These are phyloP conservation scores for Oryzias melastigma DNA, from an alignment of 2,113 vertebrate species.

Conservation along the genomic window DNA sequence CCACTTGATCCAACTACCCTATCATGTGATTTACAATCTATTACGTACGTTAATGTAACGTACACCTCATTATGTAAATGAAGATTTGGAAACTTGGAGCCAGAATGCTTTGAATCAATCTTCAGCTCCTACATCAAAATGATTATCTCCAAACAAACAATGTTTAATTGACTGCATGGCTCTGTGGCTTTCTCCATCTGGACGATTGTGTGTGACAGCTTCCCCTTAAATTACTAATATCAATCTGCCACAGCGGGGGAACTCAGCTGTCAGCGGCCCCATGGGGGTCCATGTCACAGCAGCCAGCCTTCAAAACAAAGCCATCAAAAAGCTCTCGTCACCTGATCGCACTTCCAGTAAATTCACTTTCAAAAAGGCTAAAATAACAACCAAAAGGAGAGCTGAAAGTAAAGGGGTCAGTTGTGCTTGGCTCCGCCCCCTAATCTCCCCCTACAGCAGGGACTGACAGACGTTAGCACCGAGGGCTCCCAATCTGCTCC, in stretches of 20 bases:
- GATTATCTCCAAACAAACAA: constrained; percentile 76
- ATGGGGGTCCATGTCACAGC: constrained; percentile 67
- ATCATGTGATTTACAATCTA: constrained; percentile 6
- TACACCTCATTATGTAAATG: constrained; percentile 44
- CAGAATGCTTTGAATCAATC: constrained; percentile 61
- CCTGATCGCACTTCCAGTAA: constrained; percentile 24
- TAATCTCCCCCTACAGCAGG: constrained; percentile 36
- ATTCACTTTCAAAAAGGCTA: constrained; percentile 6
- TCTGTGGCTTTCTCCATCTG: constrained; percentile 68
- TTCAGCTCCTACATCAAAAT: constrained; percentile 63
- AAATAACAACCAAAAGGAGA: background rate
- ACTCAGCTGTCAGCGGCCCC: constrained; percentile 70
- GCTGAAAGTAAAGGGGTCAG: constrained; percentile 27
- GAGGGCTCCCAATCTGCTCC: constrained; percentile 70
- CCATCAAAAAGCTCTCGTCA: constrained; percentile 51
- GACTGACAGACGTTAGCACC: constrained; percentile 63
- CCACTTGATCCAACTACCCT: constrained; percentile 8
- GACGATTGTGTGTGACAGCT: constrained; percentile 72
- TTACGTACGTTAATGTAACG: constrained; percentile 27
- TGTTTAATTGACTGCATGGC: constrained; percentile 71
- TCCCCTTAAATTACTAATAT: constrained; percentile 77
- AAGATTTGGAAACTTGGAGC: constrained; percentile 61
- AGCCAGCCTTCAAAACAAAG: constrained; percentile 65
- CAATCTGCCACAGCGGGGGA: constrained; percentile 76
- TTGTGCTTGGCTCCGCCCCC: constrained; percentile 30